These are phyloP conservation scores for Catharus ustulatus DNA, from an alignment of 2,797 vertebrate species.

Conservation along the genomic window DNA sequence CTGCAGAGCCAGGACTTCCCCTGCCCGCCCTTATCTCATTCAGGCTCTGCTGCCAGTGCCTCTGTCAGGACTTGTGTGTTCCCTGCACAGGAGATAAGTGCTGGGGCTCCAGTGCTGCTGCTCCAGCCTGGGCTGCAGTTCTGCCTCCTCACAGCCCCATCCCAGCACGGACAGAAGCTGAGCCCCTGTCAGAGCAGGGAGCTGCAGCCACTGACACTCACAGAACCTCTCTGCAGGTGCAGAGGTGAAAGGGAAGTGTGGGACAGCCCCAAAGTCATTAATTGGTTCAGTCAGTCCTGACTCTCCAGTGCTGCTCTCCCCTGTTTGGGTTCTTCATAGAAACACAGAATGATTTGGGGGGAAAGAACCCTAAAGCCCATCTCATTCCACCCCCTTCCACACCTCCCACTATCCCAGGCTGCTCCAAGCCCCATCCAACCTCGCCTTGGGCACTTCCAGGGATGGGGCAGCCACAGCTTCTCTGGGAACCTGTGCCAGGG, in stretches of 20 bases:
- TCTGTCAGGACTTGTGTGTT: accelerated
- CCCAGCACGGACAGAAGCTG: background rate
- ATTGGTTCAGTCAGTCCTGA: background rate
- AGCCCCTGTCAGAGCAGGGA: background rate
- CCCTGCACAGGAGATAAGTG: background rate
- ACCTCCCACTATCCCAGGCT: accelerated
- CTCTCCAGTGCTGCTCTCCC: background rate
- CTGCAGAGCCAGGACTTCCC: background rate
- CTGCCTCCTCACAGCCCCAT: background rate
- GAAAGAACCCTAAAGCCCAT: background rate
- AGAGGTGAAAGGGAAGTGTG: background rate
- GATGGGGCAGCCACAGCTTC: background rate
- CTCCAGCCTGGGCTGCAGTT: background rate
- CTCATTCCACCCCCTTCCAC: background rate
- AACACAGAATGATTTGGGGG: background rate
- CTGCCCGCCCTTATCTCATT: accelerated
- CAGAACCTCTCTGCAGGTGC: too few relatives aligned
- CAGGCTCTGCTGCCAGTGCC: background rate
- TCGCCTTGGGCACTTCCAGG: background rate
- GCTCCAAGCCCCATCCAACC: accelerated
- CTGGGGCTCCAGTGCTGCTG: background rate
- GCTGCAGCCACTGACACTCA: background rate
- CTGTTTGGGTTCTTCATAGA: background rate
- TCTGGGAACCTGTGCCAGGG: background rate
- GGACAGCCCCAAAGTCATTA: accelerated